A percentile compares a stretch with the other conserved stretches of the same genome.
Evolutionary conservation across 2,797 vertebrate species (phyloP).

Genomic region (Aeoliscus strigatus): DNA sequence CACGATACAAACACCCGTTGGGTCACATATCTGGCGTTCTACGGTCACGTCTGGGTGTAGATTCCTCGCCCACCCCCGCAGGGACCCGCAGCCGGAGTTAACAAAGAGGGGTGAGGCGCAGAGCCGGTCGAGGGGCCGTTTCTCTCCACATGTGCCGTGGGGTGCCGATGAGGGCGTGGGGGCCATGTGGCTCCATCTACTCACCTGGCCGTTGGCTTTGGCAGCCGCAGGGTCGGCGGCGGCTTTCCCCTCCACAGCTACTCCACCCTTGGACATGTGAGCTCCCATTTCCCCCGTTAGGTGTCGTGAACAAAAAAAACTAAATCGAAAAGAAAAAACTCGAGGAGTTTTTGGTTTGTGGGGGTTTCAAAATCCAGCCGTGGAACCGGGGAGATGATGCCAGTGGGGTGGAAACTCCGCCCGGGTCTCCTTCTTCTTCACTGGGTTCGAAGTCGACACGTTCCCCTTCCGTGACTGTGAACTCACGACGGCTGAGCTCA

Average conservation of each 20-base stretch:
- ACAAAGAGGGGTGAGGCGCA: conserved; percentile 56
- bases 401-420: conserved; percentile 49
- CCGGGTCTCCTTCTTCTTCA: conserved; percentile 35
- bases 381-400: conserved; percentile 25
- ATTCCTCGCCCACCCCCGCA: neutral
- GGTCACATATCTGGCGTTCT: neutral
- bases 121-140: conserved; percentile 31
- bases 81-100: conserved; percentile 14
- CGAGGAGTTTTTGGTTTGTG: conserved; percentile 13
- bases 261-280: conserved; percentile 86
- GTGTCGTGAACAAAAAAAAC: conserved; percentile 44
- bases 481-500: conserved; percentile 61
- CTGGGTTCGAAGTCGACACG: conserved; percentile 19
- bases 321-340: conserved; percentile 62
- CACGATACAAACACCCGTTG: neutral
- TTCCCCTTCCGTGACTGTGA: conserved; percentile 28
- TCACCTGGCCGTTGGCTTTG: conserved; percentile 91
- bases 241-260: conserved; percentile 74
- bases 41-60: accelerated
- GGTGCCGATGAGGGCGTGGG: conserved; percentile 53
- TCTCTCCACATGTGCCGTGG: too few relatives aligned
- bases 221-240: conserved; percentile 72
- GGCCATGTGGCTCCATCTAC: conserved; percentile 58
- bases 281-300: conserved; percentile 79
- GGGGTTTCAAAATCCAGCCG: conserved; percentile 62